phyloP scores from a whole-genome alignment of 2,888 invertebrate genomes.

The Hoplodrina blanda region DNA sequence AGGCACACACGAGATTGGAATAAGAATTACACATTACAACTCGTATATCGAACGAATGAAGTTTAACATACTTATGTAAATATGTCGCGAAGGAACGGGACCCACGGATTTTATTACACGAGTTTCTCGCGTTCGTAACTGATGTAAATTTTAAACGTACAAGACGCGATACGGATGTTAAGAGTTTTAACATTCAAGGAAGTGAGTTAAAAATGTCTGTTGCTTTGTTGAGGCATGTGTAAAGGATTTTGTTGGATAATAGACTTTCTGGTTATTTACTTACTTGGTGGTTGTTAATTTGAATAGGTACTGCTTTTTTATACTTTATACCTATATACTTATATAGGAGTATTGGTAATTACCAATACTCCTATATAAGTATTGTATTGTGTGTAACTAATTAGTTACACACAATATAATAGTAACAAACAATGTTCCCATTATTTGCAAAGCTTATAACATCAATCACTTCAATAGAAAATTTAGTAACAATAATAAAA shows the following conservation, averaged over 20 bases:
- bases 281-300: conserved; percentile 5
- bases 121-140: conserved; percentile 53
- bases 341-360: no score
- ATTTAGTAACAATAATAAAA: no score
- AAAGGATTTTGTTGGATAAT: conserved; percentile 24
- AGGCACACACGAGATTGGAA: conserved; percentile 56
- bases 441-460: no score
- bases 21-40: conserved; percentile 63
- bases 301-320: neutral
- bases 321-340: no score
- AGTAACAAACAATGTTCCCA: no score
- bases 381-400: no score
- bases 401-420: no score
- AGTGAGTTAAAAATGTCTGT: conserved; percentile 54
- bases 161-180: conserved; percentile 54
- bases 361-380: no score
- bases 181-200: conserved; percentile 51
- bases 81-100: conserved; percentile 58
- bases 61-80: conserved; percentile 62
- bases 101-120: conserved; percentile 58
- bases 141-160: conserved; percentile 64
- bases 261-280: conserved; percentile 8
- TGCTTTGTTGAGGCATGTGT: conserved; percentile 23
- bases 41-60: conserved; percentile 62
- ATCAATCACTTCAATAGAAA: no score